phyloP scores from a whole-genome alignment of 2,888 invertebrate genomes.

The Drosophila lutescens region DNA sequence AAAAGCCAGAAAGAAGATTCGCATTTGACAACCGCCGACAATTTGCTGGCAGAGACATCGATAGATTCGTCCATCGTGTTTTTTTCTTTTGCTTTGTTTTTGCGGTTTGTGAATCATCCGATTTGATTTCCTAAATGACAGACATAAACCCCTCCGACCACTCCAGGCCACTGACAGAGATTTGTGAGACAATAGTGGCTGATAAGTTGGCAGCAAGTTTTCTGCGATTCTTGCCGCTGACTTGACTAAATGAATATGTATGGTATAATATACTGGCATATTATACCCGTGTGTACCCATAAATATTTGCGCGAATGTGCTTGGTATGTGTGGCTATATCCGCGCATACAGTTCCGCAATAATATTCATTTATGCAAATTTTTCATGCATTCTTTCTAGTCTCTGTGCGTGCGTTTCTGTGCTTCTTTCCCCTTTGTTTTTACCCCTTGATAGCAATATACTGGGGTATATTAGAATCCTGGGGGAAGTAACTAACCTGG shows the following conservation, averaged over 20 bases:
- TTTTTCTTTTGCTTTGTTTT: slow-evolving; percentile 22
- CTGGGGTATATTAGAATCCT: background rate
- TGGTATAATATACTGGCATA: slow-evolving; percentile 38
- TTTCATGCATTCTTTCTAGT: slow-evolving; percentile 40
- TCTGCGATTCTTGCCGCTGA: slow-evolving; percentile 39
- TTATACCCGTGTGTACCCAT: slow-evolving; percentile 20
- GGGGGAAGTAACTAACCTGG: background rate
- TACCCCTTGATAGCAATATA: background rate
- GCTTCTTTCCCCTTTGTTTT: background rate
- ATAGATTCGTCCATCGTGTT: slow-evolving; percentile 26
- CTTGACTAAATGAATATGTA: slow-evolving; percentile 54
- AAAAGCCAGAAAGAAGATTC: slow-evolving; percentile 30
- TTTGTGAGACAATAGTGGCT: slow-evolving; percentile 44
- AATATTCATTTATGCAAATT: slow-evolving; percentile 56
- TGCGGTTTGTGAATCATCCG: slow-evolving; percentile 60
- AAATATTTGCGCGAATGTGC: slow-evolving; percentile 23
- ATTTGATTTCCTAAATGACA: slow-evolving; percentile 66
- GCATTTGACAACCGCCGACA: slow-evolving; percentile 52
- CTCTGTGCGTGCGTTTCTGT: slow-evolving; percentile 15
- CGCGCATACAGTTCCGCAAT: slow-evolving; percentile 45
- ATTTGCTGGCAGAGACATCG: slow-evolving; percentile 44
- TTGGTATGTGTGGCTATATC: slow-evolving; percentile 24
- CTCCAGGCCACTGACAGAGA: slow-evolving; percentile 25
- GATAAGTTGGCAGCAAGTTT: slow-evolving; percentile 56
- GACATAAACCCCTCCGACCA: slow-evolving; percentile 46